These are phyloP conservation scores for Hypsibius dujardini DNA, from an alignment of 1,140 invertebrate species.

Conservation along the genomic window DNA sequence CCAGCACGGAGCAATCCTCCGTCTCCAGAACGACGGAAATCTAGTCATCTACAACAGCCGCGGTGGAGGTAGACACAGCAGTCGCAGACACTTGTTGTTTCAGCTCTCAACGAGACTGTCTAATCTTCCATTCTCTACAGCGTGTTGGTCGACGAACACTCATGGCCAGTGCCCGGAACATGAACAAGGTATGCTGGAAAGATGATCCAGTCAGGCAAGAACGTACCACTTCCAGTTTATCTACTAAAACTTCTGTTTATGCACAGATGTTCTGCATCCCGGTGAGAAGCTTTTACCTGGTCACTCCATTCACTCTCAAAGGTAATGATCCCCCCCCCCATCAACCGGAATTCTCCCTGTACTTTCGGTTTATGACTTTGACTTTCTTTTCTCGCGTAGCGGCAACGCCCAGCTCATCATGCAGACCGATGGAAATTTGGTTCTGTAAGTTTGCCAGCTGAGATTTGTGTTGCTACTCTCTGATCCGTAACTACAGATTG, in stretches of 20 bases:
- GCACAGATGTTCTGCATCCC: not conserved
- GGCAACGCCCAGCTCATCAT: not conserved
- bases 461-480: too few relatives aligned
- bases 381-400: not conserved
- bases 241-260: too few relatives aligned
- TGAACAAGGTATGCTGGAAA: not conserved
- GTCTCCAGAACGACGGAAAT: constrained; percentile 7
- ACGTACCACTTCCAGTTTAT: too few relatives aligned
- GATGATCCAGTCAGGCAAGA: too few relatives aligned
- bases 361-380: too few relatives aligned
- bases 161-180: constrained; percentile 16
- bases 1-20: not conserved
- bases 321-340: too few relatives aligned
- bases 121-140: not conserved
- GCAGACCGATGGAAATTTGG: constrained; percentile 16
- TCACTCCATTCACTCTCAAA: not conserved
- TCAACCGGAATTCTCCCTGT: too few relatives aligned
- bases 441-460: too few relatives aligned
- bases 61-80: too few relatives aligned
- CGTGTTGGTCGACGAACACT: not conserved
- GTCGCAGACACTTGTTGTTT: too few relatives aligned
- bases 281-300: constrained; percentile 8
- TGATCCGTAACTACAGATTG: too few relatives aligned
- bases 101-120: too few relatives aligned
- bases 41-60: not conserved